Base-by-base conservation (phyloP, 2,888 invertebrate species). In the Drosophila bunnanda region DNA sequence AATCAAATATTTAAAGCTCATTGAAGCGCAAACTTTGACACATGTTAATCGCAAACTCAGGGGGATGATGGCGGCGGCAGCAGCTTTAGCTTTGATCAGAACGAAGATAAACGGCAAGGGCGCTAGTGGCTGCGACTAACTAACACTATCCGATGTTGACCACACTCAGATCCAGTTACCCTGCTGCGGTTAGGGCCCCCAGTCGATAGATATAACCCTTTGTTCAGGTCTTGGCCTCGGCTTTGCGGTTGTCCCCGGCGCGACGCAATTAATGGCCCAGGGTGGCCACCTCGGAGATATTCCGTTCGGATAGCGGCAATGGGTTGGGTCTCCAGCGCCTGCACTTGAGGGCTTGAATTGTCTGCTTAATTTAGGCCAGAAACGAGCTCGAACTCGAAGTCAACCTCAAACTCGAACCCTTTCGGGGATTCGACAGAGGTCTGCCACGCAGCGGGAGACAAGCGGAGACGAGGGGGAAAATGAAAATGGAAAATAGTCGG, bases 1-100 rank as follows among this genome's bases (percentile, higher is more conserved):
- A 85, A 85, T 89, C 88, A 89, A 89, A 89, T 88, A 82, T 88
- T 85, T 89, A 85, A 89, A 89, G 88, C 85, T 77, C 82, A 85
- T 77, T 89, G 88, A 82, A 78, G 86, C 78, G 82, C 73, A 85
- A 82, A 89, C 86, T 85, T 85, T 84, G 82, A 85, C 89, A 83
- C 83, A 88, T 83, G 89, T 75, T 82, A 36, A 65, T 44, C 43
- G 52, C 66, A 41, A n/a, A 32, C 50, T 32, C 6, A 12, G 17
- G 30, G 38, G 43, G 50, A 30, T 28, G 46, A 28, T 17, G 28
- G 13, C 25, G 46, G n/a, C 34, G 41, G 39, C 9, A 36, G 30
- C 4, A 36, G 30, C 20, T 55, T 73, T 50, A 36, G 30, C 20
- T 55, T 73, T 50, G 55, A 72, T 60, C 25, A 30, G n/a, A 30